Evolutionary conservation across 2,797 vertebrate species (phyloP).

Genomic region (Acanthurus lineatus): DNA sequence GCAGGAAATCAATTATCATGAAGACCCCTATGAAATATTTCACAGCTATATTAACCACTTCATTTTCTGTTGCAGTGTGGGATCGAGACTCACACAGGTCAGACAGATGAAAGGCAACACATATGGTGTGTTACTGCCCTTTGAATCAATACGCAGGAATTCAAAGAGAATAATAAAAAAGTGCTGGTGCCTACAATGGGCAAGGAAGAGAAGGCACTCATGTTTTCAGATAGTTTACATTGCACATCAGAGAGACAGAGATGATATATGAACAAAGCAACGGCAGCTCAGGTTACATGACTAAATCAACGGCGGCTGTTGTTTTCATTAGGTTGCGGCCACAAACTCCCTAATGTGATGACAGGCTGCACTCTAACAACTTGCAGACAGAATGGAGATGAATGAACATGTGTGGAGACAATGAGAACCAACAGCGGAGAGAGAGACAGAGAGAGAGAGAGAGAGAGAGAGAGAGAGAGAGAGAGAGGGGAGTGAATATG

Average conservation of each 20-base stretch:
- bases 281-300: slow-evolving; percentile 18
- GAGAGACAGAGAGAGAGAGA: neutral
- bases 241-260: slow-evolving; percentile 27
- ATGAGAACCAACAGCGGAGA: neutral
- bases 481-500: no score
- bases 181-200: neutral
- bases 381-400: slow-evolving; percentile 23
- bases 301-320: slow-evolving; percentile 50
- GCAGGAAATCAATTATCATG: slow-evolving; percentile 74
- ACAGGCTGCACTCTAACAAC: slow-evolving; percentile 19
- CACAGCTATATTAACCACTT: slow-evolving; percentile 50
- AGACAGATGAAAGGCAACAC: slow-evolving; percentile 56
- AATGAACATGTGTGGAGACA: slow-evolving; percentile 16
- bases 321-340: slow-evolving; percentile 47
- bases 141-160: slow-evolving; percentile 20
- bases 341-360: slow-evolving; percentile 48
- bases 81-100: slow-evolving; percentile 30
- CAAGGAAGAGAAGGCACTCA: neutral
- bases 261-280: slow-evolving; percentile 17
- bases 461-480: no score
- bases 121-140: slow-evolving; percentile 21
- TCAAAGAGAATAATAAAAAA: slow-evolving; percentile 45
- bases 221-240: slow-evolving; percentile 24
- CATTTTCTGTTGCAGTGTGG: slow-evolving; percentile 36
- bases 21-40: slow-evolving; percentile 62